These are phyloP conservation scores for Callocephalon fimbriatum DNA, from an alignment of 2,113 vertebrate species.

Conservation along the genomic window DNA sequence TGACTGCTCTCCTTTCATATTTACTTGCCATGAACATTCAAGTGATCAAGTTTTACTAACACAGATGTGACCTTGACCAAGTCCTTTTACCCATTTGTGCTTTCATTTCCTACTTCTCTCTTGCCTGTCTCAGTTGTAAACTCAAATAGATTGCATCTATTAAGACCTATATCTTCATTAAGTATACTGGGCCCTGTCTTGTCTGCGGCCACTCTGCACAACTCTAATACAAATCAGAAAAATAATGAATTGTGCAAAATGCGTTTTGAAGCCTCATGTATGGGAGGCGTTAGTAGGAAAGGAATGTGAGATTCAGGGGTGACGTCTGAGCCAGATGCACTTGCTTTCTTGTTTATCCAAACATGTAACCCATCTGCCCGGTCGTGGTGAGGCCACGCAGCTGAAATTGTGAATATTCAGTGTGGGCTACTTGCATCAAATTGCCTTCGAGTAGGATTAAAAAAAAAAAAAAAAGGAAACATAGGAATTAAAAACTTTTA, in stretches of 20 bases:
- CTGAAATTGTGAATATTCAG: not conserved
- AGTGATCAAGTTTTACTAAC: slow-evolving; percentile 53
- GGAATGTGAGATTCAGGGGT: not conserved
- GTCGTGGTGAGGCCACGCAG: rapidly evolving
- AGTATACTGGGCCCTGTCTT: not conserved
- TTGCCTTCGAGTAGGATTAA: not conserved
- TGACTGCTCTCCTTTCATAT: slow-evolving; percentile 28
- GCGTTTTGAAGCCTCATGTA: not conserved
- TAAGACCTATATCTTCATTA: not conserved
- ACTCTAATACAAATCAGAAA: not conserved
- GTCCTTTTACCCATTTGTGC: not conserved
- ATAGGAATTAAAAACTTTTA: rapidly evolving
- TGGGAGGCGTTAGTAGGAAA: not conserved
- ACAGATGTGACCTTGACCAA: slow-evolving; percentile 54
- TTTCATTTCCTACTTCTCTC: slow-evolving; percentile 15
- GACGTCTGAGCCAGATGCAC: not conserved
- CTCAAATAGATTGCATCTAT: not conserved
- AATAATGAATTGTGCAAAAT: not conserved
- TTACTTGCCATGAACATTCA: not conserved
- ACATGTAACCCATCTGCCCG: not conserved
- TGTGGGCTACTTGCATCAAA: not conserved
- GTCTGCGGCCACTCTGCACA: not conserved
- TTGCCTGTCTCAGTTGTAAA: not conserved
- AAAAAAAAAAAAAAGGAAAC: not conserved
- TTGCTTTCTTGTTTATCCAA: not conserved